Base-by-base conservation (phyloP, 2,797 vertebrate species). In the Hybognathus amarus region DNA sequence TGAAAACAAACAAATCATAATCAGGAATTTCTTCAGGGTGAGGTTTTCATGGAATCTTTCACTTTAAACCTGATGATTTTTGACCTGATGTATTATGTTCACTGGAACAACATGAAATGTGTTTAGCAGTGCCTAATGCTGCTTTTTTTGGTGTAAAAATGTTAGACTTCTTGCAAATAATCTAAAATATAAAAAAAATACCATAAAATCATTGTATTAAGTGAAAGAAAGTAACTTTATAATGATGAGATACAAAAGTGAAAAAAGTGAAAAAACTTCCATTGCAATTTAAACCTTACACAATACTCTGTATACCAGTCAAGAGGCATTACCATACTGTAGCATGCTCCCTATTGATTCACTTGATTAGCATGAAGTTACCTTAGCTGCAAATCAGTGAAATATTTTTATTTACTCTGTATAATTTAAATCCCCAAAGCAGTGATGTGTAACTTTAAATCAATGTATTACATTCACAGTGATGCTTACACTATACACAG, bases 341-440 rank as follows among this genome's bases (percentile, higher is more conserved):
- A 86, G 87, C 88, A 80, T 87, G 83, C 89, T 91, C 92, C 89
- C 76, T 82, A n/a, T n/a, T 40, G 79, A 82, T 83, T 79, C 5
- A 75, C 80, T 78, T 90, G 85, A 79, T 91, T 91, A 82, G 79
- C 80, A 88, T 90, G 78, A 80, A 83, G 81, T 87, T 66, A 76
- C 88, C 88, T 87, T 80, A 88, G 90, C 87, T 88, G 91, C 85
- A 88, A 90, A 87, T 84, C 85, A 74, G 22, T 80, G 85, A 77
- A 47, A 61, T 80, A 75, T 38, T 63, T 89, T 66, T 90, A 86
- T 90, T 90, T 88, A 86, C 80, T 77, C 73, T 88, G 83, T 69
- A 84, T 84, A 38, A 54, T 59, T 83, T n/a, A 80, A 80, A 79
- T 40, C 24, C 56, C 59, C 40, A 71, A 56, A 7, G 45, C 78